These are phyloP conservation scores for Agrilus biguttatus DNA, from an alignment of 2,888 invertebrate genomes.

Conservation along the genomic window DNA sequence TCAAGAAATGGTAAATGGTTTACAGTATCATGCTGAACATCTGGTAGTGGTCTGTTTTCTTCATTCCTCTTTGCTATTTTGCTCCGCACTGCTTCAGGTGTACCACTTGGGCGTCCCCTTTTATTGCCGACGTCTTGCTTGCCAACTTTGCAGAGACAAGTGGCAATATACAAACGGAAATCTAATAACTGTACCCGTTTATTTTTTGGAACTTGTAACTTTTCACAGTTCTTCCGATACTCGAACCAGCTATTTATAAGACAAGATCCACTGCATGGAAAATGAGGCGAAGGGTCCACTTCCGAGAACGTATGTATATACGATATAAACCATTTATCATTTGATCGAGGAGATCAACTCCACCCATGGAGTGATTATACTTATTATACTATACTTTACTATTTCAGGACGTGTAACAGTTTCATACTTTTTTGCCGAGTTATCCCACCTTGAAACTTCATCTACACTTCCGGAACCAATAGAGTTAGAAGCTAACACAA, in stretches of 20 bases:
- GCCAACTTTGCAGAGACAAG: neutral
- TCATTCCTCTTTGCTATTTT: neutral
- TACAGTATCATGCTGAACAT: constrained; percentile 4
- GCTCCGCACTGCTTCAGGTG: neutral
- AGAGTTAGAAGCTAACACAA: too few species aligned
- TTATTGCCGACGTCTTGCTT: constrained; percentile 2
- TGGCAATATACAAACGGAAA: constrained; percentile 4
- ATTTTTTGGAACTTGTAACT: constrained; percentile 5
- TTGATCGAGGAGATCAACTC: constrained; percentile 13
- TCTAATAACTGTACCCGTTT: constrained; percentile 5
- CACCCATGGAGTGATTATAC: constrained; percentile 13
- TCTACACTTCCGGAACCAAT: too few species aligned
- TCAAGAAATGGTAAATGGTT: constrained; percentile 6
- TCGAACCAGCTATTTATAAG: constrained; percentile 11
- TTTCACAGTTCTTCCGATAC: constrained; percentile 9
- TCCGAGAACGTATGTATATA: too few species aligned
- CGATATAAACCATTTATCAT: too few species aligned
- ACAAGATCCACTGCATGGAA: too few species aligned
- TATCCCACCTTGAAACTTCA: too few species aligned
- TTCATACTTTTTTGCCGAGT: too few species aligned
- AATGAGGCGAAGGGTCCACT: too few species aligned
- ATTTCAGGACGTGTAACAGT: constrained; percentile 7
- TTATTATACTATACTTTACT: too few species aligned
- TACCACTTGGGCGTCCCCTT: constrained; percentile 1
- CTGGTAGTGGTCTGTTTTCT: constrained; percentile 3